Conservation (phyloP, 2,113 vertebrate genomes). For the Hyla sarda region DNA sequence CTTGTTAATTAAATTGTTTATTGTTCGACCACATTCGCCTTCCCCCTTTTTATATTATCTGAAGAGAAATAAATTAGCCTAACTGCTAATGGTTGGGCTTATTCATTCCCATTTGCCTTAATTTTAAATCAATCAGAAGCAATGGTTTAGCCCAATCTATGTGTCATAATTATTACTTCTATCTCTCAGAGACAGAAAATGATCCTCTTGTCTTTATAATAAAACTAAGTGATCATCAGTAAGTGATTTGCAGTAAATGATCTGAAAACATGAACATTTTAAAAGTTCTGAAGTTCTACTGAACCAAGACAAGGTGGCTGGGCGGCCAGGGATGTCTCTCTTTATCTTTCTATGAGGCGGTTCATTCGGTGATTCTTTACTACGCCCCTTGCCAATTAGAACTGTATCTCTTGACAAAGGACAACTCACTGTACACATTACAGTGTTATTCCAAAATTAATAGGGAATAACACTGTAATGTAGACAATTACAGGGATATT, state of each 20-base stretch:
- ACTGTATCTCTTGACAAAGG: too few relatives aligned
- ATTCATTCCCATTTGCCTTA: conserved; percentile 55
- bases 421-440: too few relatives aligned
- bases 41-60: conserved; percentile 45
- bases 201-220: conserved; percentile 40
- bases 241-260: conserved; percentile 46
- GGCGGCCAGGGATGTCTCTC: background rate
- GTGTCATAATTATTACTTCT: conserved; percentile 58
- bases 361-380: background rate
- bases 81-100: conserved; percentile 47
- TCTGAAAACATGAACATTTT: conserved; percentile 36
- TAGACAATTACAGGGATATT: too few relatives aligned
- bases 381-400: too few relatives aligned
- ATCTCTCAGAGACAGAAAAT: conserved; percentile 49
- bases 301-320: background rate
- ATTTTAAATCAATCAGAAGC: conserved; percentile 57
- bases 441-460: too few relatives aligned
- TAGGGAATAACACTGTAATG: too few relatives aligned
- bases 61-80: conserved; percentile 54
- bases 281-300: conserved; percentile 13
- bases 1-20: conserved; percentile 55
- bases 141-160: conserved; percentile 57
- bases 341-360: background rate
- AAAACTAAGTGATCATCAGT: conserved; percentile 45
- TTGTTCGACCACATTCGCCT: conserved; percentile 48